Evolutionary conservation across 2,113 vertebrate genomes (phyloP), one percentile per base, ranked within the genome.

Genomic region (Sisor rabdophorus): DNA sequence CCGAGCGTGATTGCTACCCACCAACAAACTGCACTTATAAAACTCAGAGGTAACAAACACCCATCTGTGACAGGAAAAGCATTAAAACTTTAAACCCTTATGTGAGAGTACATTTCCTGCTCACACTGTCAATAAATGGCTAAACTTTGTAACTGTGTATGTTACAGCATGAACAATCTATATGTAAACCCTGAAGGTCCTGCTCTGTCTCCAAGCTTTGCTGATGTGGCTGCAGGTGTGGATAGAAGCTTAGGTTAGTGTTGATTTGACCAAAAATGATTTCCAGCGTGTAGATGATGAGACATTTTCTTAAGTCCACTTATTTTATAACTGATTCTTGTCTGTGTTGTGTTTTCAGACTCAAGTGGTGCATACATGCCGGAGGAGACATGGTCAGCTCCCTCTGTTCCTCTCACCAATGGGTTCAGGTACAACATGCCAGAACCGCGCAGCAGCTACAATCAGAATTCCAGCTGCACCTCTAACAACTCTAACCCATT

Each of bases 401-500:
- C 92, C 26, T 93, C 95, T 0, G 83, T 94, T 76, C 95, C 96
- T 6, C 77, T 96, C 84, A 91, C 94, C 52, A 96, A 92, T 75
- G 89, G 93, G 82, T 92, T 98, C 81, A 93, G 90, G 86, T 98
- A 97, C 84, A 91, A 93, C 79, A 86, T 94, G 82, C 89, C 94
- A n/a, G 95, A 89, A 80, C 86, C 92, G 2, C 76, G 92, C 72
- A 87, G 93, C 0, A 92, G 91, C 40, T 78, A 93, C 86, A 87
- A 92, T 77, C 95, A 93, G 77, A 92, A 92, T 73, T 78, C 93
- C 0, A 77, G 89, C 48, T 73, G 40, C 9, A 44, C 5, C 40
- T 44, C 40, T 44, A 44, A 44, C 40, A 44, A 44, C 65, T 20
- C 89, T 0, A 81, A 75, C 4, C 60, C 93, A 2, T 96, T 93